Conservation (phyloP, 2,888 invertebrate species). For the Apodemia duryi region DNA sequence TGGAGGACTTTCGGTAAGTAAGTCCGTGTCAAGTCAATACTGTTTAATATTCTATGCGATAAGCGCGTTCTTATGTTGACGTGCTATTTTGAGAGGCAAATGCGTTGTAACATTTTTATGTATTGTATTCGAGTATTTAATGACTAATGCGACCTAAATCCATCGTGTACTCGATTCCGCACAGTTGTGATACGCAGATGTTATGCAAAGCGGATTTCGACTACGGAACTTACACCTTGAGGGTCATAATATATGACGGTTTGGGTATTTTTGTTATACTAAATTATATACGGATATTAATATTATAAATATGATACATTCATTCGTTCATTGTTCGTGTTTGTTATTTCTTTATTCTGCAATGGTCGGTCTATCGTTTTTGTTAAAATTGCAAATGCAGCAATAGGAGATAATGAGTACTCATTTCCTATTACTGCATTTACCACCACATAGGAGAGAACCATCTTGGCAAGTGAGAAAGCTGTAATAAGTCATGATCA, state of each 20-base stretch:
- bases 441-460: no score
- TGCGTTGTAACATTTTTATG: constrained; percentile 7
- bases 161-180: constrained; percentile 46
- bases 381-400: no score
- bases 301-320: no score
- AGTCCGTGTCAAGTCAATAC: not conserved
- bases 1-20: not conserved
- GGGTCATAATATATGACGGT: constrained; percentile 2
- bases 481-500: no score
- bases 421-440: no score
- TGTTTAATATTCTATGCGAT: constrained; percentile 9
- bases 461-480: no score
- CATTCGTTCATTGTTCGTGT: no score
- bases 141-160: constrained; percentile 61
- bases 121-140: constrained; percentile 26
- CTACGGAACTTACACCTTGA: constrained; percentile 30
- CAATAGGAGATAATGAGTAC: no score
- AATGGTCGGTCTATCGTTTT: no score
- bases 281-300: not conserved
- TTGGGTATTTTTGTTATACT: constrained; percentile 20
- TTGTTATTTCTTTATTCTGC: no score
- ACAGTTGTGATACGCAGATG: constrained; percentile 46
- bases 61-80: constrained; percentile 12
- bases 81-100: not conserved
- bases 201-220: constrained; percentile 63